Percentiles rank a stretch among this genome's conserved stretches.
phyloP scores from a whole-genome alignment of 2,888 invertebrate genomes.

The Apotomis turbidana region DNA sequence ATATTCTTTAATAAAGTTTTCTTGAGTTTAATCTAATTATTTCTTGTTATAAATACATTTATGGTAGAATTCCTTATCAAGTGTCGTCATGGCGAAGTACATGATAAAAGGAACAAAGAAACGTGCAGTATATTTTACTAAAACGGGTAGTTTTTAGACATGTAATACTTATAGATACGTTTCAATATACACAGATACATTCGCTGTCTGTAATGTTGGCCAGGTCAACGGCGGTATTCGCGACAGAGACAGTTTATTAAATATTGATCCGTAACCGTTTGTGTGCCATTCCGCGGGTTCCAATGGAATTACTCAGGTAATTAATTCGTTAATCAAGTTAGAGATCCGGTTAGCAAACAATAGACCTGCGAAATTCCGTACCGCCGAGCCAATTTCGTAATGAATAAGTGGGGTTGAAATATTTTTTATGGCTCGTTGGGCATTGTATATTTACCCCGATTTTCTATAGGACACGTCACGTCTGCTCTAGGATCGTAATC shows the following conservation, averaged over 20 bases:
- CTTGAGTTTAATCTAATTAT: too few species aligned
- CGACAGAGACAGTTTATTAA: slow-evolving; percentile 8
- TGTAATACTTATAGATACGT: too few species aligned
- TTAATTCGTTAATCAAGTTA: slow-evolving; percentile 67
- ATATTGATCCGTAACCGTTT: slow-evolving; percentile 55
- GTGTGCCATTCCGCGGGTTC: slow-evolving; percentile 59
- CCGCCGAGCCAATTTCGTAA: slow-evolving; percentile 47
- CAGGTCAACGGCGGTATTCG: background rate
- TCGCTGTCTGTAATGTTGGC: too few species aligned
- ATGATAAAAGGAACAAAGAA: too few species aligned
- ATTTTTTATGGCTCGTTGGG: slow-evolving; percentile 51
- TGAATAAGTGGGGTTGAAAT: slow-evolving; percentile 45
- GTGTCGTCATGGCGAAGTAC: too few species aligned
- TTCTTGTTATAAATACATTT: too few species aligned
- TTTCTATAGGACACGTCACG: slow-evolving; percentile 12
- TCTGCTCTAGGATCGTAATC: slow-evolving; percentile 29
- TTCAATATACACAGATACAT: too few species aligned
- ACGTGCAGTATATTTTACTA: too few species aligned
- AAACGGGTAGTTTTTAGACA: too few species aligned
- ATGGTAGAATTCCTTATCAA: too few species aligned
- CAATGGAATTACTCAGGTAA: slow-evolving; percentile 58
- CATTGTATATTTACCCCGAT: slow-evolving; percentile 38
- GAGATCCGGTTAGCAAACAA: slow-evolving; percentile 62
- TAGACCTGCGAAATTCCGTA: slow-evolving; percentile 53
- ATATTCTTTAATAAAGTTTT: too few species aligned